Conservation (phyloP, 1,140 invertebrate genomes). For the Pogonomyrmex californicus region DNA sequence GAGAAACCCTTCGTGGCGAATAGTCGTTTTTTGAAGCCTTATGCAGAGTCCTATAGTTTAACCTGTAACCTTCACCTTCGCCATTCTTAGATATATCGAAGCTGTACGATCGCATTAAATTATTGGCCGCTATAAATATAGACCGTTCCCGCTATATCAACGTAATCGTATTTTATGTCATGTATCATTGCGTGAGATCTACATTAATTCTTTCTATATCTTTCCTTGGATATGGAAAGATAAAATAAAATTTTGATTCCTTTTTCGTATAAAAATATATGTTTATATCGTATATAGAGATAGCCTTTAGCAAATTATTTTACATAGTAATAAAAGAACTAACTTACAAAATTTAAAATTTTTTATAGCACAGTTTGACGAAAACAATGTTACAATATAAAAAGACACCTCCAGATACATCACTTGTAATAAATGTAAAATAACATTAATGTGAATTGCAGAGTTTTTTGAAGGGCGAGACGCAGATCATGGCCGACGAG, state of each 20-base stretch:
- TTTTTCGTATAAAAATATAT: background rate
- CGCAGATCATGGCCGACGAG: slow-evolving; percentile 99
- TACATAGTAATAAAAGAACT: background rate
- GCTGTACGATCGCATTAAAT: slow-evolving; percentile 60
- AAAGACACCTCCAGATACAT: background rate
- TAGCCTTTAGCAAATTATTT: background rate
- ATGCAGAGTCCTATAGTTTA: slow-evolving; percentile 60
- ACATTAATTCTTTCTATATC: background rate
- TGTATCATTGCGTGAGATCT: slow-evolving; percentile 19
- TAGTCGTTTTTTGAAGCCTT: slow-evolving; percentile 76
- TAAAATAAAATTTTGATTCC: background rate
- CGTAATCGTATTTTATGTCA: slow-evolving; percentile 21
- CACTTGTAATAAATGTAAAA: background rate
- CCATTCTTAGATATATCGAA: slow-evolving; percentile 53
- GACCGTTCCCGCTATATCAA: slow-evolving; percentile 23
- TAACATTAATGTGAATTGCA: slow-evolving; percentile 81
- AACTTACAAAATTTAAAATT: background rate
- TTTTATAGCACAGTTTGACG: background rate
- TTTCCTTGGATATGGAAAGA: background rate
- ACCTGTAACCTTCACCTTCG: slow-evolving; percentile 69
- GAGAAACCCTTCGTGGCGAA: slow-evolving; percentile 73
- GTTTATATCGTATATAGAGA: background rate
- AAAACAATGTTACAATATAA: background rate
- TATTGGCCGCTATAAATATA: slow-evolving; percentile 50
- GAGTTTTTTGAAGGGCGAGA: slow-evolving; percentile 97